Conservation (phyloP, 2,888 invertebrate genomes). For the Drosophila infuscata region DNA sequence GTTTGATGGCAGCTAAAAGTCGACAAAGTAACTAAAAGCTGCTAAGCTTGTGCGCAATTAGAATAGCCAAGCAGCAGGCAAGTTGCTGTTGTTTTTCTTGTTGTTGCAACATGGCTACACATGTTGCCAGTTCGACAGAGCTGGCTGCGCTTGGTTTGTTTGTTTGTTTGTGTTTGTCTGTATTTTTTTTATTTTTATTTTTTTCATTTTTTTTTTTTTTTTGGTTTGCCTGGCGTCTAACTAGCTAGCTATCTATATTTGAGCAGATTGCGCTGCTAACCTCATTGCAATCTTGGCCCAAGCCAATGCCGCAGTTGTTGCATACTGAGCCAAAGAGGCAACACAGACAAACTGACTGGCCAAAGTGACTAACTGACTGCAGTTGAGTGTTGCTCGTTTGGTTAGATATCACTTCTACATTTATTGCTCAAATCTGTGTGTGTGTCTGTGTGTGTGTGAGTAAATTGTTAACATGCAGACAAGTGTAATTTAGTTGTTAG, state of each 20-base stretch:
- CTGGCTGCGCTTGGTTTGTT: constrained; percentile 21
- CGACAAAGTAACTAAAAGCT: constrained; percentile 79
- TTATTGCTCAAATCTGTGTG: constrained; percentile 60
- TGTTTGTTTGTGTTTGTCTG: constrained; percentile 23
- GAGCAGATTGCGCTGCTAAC: constrained; percentile 81
- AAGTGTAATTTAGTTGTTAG: constrained; percentile 82
- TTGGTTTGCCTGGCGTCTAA: constrained; percentile 63
- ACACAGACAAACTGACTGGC: constrained; percentile 54
- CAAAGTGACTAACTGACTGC: constrained; percentile 58
- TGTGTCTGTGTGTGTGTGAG: constrained; percentile 38
- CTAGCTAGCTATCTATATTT: constrained; percentile 77
- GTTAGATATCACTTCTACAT: constrained; percentile 68
- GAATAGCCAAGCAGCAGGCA: constrained; percentile 60
- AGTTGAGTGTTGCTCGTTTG: constrained; percentile 59
- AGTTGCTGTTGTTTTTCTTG: constrained; percentile 38
- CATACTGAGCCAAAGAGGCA: constrained; percentile 1
- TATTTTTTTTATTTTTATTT: background rate
- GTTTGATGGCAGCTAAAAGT: constrained; percentile 77
- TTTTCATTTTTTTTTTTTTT: constrained; percentile 42
- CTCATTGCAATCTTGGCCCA: constrained; percentile 74
- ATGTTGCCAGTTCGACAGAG: constrained; percentile 64
- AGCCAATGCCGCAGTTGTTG: constrained; percentile 27
- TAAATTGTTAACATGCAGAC: constrained; percentile 80
- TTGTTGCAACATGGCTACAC: constrained; percentile 72
- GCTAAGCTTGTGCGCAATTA: constrained; percentile 81